phyloP scores from a whole-genome alignment of 2,888 invertebrate species.

The Cryptocephalus moraei region DNA sequence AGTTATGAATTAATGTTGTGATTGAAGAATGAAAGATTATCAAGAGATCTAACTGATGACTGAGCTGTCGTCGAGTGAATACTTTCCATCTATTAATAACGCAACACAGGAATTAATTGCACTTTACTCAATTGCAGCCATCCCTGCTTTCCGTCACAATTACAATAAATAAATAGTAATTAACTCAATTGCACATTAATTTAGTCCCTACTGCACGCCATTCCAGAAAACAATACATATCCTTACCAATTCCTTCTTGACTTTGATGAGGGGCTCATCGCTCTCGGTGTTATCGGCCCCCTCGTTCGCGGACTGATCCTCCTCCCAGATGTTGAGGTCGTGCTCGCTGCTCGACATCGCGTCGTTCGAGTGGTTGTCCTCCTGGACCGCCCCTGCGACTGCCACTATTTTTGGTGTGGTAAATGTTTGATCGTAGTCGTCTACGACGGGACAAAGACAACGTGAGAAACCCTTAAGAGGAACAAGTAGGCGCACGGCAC shows the following conservation, averaged over 20 bases:
- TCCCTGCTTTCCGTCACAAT: too few relatives aligned
- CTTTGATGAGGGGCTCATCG: slow-evolving; percentile 27
- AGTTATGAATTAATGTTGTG: too few relatives aligned
- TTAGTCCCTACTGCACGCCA: too few relatives aligned
- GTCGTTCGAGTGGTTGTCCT: slow-evolving; percentile 36
- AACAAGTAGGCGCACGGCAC: not conserved
- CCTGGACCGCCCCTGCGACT: slow-evolving; percentile 33
- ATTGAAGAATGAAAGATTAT: too few relatives aligned
- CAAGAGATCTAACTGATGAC: too few relatives aligned
- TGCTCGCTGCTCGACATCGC: slow-evolving; percentile 37
- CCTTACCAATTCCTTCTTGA: slow-evolving; percentile 30
- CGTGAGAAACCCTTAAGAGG: not conserved
- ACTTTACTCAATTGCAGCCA: too few relatives aligned
- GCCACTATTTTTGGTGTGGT: slow-evolving; percentile 44
- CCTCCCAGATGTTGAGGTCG: slow-evolving; percentile 35
- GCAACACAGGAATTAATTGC: too few relatives aligned
- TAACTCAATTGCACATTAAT: too few relatives aligned
- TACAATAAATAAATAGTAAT: too few relatives aligned
- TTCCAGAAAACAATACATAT: not conserved
- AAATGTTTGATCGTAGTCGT: slow-evolving; percentile 46
- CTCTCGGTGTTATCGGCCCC: slow-evolving; percentile 25
- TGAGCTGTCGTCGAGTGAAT: too few relatives aligned
- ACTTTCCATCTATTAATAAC: too few relatives aligned
- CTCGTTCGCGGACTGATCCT: slow-evolving; percentile 31
- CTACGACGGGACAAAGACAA: slow-evolving; percentile 22